Conservation (phyloP, 2,888 invertebrate species). For the Furcula furcula region DNA sequence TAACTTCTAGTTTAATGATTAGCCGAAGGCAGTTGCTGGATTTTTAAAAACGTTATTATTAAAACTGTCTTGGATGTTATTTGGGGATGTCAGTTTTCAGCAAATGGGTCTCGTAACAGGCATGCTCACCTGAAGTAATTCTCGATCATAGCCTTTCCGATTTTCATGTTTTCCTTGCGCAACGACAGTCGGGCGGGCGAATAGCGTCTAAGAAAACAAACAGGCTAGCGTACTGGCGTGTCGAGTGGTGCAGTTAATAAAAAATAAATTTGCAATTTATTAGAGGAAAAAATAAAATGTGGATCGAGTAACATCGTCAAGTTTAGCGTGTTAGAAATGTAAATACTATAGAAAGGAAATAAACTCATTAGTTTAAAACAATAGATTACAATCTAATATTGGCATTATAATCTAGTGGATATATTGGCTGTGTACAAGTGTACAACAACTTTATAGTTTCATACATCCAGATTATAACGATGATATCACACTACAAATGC, state of each 20-base stretch:
- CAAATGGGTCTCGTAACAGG: conserved; percentile 2
- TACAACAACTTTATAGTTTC: no score
- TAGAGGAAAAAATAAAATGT: conserved; percentile 17
- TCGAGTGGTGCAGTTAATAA: conserved; percentile 22
- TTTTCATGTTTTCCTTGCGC: conserved; percentile 90
- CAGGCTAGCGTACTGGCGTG: conserved; percentile 62
- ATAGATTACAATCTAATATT: no score
- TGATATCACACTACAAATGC: no score
- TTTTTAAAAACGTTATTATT: no score
- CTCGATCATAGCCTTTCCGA: conserved; percentile 89
- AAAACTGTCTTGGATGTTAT: neutral
- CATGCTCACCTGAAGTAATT: conserved; percentile 88
- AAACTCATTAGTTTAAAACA: no score
- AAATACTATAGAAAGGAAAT: no score
- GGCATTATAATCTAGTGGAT: no score
- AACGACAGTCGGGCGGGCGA: conserved; percentile 91
- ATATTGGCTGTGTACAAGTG: no score
- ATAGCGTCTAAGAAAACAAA: conserved; percentile 88
- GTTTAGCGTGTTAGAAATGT: neutral
- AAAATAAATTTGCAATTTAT: conserved; percentile 29
- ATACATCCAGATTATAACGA: no score
- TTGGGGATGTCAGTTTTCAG: neutral
- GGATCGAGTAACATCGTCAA: conserved; percentile 13
- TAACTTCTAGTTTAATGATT: no score
- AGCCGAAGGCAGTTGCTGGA: no score